A percentile compares a stretch with the other conserved stretches of the same genome.
Conservation (phyloP, 1,140 invertebrate species). For the Metopolophium dirhodum region DNA sequence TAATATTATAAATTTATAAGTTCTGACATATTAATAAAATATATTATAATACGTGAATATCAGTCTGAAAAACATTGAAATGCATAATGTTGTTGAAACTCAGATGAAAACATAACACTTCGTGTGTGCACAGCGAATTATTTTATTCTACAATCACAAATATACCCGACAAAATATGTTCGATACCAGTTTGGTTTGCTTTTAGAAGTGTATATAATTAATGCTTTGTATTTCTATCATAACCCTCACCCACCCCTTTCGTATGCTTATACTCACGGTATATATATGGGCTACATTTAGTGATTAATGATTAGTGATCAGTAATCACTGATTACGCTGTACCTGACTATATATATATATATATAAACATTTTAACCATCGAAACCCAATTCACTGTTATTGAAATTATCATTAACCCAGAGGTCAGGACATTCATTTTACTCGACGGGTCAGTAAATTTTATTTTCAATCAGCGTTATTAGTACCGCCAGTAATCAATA, state of each 20-base stretch:
- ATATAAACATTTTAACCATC: not conserved
- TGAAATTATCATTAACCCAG: not conserved
- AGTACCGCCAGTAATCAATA: not conserved
- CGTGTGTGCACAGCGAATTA: not conserved
- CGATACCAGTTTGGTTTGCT: not conserved
- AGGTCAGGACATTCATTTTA: not conserved
- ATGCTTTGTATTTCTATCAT: not conserved
- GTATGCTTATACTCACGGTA: not conserved
- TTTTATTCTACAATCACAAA: not conserved
- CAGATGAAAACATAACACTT: not conserved
- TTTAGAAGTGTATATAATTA: not conserved
- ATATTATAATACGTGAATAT: not conserved
- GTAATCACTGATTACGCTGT: not conserved
- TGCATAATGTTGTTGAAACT: not conserved
- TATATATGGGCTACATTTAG: not conserved
- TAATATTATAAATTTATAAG: not conserved
- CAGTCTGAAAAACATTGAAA: not conserved
- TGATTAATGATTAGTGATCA: constrained; percentile 17
- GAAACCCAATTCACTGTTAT: not conserved
- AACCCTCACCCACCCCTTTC: not conserved
- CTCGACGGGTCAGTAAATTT: not conserved
- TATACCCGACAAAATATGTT: not conserved
- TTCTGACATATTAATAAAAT: not conserved
- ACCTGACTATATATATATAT: not conserved
- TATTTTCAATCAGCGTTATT: not conserved